Conservation (phyloP, 2,888 invertebrate genomes). For the Drosophila engyochracea region DNA sequence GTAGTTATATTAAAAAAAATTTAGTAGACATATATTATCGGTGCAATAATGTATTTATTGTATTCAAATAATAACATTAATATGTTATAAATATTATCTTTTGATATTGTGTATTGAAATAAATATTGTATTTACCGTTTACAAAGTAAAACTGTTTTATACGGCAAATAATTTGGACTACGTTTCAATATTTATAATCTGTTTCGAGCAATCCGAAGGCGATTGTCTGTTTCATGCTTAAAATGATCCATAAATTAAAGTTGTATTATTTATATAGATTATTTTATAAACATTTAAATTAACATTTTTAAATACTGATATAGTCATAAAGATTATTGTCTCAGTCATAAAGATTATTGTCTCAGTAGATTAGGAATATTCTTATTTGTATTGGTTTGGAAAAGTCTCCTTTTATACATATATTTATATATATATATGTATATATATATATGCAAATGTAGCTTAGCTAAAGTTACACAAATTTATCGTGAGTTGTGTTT, state of each 20-base stretch:
- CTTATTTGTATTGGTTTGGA: background rate
- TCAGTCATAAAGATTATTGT: background rate
- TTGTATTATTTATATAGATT: background rate
- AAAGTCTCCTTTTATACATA: background rate
- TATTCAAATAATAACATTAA: constrained; percentile 9
- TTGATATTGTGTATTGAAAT: constrained; percentile 20
- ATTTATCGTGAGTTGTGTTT: background rate
- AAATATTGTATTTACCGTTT: constrained; percentile 12
- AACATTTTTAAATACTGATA: background rate
- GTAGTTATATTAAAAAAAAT: constrained; percentile 13
- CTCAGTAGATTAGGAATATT: background rate
- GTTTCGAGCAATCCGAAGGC: background rate
- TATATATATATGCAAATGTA: background rate
- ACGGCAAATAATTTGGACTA: background rate
- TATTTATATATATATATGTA: background rate
- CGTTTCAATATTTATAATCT: background rate
- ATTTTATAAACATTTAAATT: background rate
- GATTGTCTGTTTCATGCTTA: background rate
- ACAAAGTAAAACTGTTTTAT: background rate
- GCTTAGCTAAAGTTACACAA: background rate
- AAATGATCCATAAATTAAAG: background rate
- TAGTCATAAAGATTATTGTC: background rate
- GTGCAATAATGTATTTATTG: constrained; percentile 36
- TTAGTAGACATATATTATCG: constrained; percentile 4
- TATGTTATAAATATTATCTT: background rate